phyloP scores from a whole-genome alignment of 2,797 vertebrate genomes.

The Hoplostethus mediterraneus region DNA sequence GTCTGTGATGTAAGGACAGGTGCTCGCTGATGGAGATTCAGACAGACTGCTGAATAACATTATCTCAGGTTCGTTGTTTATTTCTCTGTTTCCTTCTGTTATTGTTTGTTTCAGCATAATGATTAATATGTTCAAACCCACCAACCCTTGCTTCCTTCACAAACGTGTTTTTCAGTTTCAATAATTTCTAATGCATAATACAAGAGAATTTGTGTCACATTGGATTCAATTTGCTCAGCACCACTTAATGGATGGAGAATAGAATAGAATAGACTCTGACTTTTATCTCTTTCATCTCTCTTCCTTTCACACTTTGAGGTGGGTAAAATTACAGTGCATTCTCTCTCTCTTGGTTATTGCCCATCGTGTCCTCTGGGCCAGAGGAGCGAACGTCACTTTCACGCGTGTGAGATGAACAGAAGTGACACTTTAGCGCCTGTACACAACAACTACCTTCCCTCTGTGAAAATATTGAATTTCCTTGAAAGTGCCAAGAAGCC shows the following conservation, averaged over 20 bases:
- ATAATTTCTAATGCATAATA: constrained; percentile 26
- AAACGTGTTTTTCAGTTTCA: constrained; percentile 4
- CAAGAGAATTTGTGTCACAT: constrained; percentile 29
- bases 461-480: constrained; percentile 60
- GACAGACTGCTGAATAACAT: constrained; percentile 76
- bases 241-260: not conserved
- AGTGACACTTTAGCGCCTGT: constrained; percentile 42
- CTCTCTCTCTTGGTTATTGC: constrained; percentile 24
- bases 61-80: constrained; percentile 70
- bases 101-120: constrained; percentile 32
- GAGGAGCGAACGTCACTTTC: constrained; percentile 33
- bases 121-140: constrained; percentile 58
- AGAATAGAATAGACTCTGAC: not conserved
- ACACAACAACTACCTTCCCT: constrained; percentile 18
- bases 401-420: constrained; percentile 35
- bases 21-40: constrained; percentile 72
- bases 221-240: constrained; percentile 16
- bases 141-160: constrained; percentile 17
- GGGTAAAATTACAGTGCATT: constrained; percentile 13
- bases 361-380: constrained; percentile 17
- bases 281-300: not conserved
- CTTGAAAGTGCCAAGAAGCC: constrained; percentile 35
- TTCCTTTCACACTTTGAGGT: constrained; percentile 23
- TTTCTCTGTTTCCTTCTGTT: constrained; percentile 37
- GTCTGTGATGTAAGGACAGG: constrained; percentile 75